Evolutionary conservation across 2,113 vertebrate genomes (phyloP).

Genomic region (Sylvilagus bachmani): DNA sequence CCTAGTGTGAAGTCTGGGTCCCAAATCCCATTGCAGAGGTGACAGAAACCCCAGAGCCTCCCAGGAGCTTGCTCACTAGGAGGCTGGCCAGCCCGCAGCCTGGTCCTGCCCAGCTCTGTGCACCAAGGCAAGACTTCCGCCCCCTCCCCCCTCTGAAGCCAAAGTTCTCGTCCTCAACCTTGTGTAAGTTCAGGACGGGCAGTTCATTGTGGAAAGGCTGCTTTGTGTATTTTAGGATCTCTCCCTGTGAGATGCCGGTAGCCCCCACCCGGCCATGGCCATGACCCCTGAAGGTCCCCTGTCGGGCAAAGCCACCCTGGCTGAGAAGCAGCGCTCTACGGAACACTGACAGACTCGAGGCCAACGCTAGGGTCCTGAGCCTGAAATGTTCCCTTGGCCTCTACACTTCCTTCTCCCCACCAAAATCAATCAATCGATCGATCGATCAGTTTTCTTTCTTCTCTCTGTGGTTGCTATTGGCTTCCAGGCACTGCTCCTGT

Average conservation of each 20-base stretch:
- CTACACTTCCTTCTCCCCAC: neutral
- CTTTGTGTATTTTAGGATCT: neutral
- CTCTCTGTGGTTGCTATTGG: neutral
- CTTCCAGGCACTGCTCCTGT: neutral
- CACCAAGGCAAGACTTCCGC: neutral
- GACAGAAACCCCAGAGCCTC: neutral
- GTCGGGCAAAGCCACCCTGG: neutral
- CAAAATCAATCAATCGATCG: neutral
- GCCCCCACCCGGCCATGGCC: neutral
- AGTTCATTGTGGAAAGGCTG: neutral
- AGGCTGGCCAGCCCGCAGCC: neutral
- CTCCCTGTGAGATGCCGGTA: neutral
- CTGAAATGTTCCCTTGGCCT: neutral
- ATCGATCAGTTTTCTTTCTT: neutral
- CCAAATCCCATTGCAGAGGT: neutral
- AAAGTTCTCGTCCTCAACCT: neutral
- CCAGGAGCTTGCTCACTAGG: neutral
- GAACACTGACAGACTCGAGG: neutral
- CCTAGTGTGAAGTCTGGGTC: neutral
- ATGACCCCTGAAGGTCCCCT: neutral
- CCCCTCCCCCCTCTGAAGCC: neutral
- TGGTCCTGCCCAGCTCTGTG: neutral
- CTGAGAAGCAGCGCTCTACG: neutral
- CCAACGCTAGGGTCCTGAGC: neutral
- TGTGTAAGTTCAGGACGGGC: fast-evolving